Conservation (phyloP, 92 coral and sea anemone species). For the Epizoanthus fatuus region DNA sequence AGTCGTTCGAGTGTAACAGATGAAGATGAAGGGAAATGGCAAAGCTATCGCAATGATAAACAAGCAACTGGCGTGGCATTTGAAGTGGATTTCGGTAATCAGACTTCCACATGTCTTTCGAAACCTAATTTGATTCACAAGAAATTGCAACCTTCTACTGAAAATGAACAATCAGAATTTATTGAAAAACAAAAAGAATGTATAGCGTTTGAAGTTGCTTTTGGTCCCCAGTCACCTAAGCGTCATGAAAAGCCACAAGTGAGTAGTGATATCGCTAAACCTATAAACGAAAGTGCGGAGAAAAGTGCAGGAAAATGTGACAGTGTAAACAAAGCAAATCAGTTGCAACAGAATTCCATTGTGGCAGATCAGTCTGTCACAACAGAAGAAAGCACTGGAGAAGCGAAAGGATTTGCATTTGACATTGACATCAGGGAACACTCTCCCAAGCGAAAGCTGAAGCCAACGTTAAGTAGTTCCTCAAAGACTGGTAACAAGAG, state of each 20-base stretch:
- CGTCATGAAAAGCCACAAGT: conserved; percentile 6
- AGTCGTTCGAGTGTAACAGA: background rate
- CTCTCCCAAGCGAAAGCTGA: background rate
- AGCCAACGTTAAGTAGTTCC: conserved; percentile 18
- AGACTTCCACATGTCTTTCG: background rate
- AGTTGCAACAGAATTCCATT: background rate
- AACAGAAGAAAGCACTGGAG: background rate
- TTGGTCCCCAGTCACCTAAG: background rate
- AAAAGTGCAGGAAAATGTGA: background rate
- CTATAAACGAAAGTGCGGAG: background rate
- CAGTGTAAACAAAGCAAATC: background rate
- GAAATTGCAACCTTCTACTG: background rate
- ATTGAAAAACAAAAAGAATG: background rate
- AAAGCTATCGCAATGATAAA: background rate
- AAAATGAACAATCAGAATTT: background rate
- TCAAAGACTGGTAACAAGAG: conserved; percentile 11
- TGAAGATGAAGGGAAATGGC: background rate
- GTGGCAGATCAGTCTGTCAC: background rate
- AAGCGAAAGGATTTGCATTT: conserved; percentile 15
- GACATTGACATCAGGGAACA: conserved; percentile 14
- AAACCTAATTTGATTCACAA: background rate
- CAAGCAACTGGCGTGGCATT: background rate
- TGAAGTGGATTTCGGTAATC: background rate
- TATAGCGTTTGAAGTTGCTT: conserved; percentile 24
- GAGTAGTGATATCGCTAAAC: background rate